phyloP scores from a whole-genome alignment of 1,140 invertebrate species.

The Caenorhabditis latens region DNA sequence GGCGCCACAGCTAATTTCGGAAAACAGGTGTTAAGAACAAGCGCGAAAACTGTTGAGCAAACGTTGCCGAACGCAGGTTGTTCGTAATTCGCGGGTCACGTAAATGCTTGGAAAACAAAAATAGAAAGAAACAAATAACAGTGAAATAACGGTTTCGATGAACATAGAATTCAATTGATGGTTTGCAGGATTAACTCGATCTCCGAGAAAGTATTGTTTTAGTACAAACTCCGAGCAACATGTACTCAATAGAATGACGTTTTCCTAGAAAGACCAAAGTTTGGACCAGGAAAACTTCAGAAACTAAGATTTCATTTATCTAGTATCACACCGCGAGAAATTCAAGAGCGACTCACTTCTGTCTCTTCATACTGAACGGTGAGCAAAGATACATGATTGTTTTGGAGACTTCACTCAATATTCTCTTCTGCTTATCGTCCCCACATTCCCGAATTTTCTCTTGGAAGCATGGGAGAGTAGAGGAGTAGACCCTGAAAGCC shows the following conservation, averaged over 20 bases:
- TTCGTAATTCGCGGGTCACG: conserved; percentile 46
- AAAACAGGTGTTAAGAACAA: conserved; percentile 53
- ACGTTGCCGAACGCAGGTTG: conserved; percentile 21
- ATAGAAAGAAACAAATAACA: conserved; percentile 47
- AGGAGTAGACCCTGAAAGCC: conserved; percentile 63
- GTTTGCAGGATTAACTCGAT: not conserved
- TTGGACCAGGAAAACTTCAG: not conserved
- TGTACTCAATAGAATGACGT: not conserved
- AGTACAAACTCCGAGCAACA: not conserved
- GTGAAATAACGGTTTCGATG: not conserved
- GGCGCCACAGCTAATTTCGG: not conserved
- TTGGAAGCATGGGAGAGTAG: conserved; percentile 67
- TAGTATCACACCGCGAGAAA: no score
- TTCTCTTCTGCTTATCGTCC: conserved; percentile 65
- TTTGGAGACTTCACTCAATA: conserved; percentile 65
- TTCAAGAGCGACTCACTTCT: conserved; percentile 51
- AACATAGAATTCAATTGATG: not conserved
- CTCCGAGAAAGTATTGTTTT: conserved; percentile 15
- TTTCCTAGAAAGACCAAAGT: not conserved
- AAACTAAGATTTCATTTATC: not conserved
- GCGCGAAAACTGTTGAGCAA: conserved; percentile 52
- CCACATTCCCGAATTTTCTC: conserved; percentile 68
- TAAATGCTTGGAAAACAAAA: conserved; percentile 28
- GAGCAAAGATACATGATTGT: conserved; percentile 69
- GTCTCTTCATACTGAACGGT: conserved; percentile 65